Conservation (phyloP, 64 coral and sea anemone species). For the Montipora efflorescens region DNA sequence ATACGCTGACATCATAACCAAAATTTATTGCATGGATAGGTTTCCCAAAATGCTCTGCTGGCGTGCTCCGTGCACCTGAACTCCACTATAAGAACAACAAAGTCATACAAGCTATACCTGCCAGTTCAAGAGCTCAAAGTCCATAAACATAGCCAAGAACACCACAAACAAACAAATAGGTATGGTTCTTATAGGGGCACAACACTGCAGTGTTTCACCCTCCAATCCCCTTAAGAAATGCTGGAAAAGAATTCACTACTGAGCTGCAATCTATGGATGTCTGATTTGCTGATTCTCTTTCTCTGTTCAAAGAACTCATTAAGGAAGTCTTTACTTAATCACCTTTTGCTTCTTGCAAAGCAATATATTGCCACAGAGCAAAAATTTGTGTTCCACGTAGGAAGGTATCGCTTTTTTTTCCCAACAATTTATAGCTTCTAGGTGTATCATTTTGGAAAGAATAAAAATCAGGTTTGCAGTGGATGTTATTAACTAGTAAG, state of each 20-base stretch:
- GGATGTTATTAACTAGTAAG: too few species aligned
- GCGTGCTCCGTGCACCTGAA: too few species aligned
- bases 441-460: too few species aligned
- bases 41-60: too few species aligned
- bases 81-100: background rate
- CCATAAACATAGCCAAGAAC: background rate
- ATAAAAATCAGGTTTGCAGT: too few species aligned
- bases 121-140: background rate
- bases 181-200: constrained; percentile 7
- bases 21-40: too few species aligned
- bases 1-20: too few species aligned
- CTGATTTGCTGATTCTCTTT: background rate
- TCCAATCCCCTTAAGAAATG: constrained; percentile 24
- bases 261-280: constrained; percentile 28
- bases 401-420: too few species aligned
- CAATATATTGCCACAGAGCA: too few species aligned
- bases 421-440: too few species aligned
- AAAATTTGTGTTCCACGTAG: too few species aligned
- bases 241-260: background rate
- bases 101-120: background rate
- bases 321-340: background rate
- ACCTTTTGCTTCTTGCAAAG: too few species aligned
- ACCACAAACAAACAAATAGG: background rate
- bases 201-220: background rate
- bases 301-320: background rate